Evolutionary conservation across 2,113 vertebrate genomes (phyloP), one percentile per base, ranked within the genome.

Genomic region (Hassar affinis): DNA sequence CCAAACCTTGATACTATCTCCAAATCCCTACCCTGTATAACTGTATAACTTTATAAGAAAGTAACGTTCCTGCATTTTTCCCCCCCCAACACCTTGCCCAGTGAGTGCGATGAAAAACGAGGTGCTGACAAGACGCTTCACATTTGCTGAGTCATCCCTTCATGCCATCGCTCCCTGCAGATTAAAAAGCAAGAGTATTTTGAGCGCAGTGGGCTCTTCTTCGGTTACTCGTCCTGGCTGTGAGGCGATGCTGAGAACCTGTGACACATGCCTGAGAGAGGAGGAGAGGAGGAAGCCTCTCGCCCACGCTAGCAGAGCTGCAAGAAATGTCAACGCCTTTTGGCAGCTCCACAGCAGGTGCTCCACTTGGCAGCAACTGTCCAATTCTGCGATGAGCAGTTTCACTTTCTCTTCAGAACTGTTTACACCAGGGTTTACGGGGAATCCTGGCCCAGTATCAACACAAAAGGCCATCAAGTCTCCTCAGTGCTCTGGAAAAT

Each of bases 291-390:
- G 79, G 59, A 76, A 79, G 76, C 80, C 89, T 85, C 82, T 86
- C 81, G 1, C 81, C 87, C 84, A 68, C 78, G 51, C 79, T 75
- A 84, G 59, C 33, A 83, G 78, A 78, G 68, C 84, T 18, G 77
- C 85, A 85, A 86, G 89, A 91, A 90, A 88, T 89, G 88, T 92
- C 90, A 88, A 82, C 75, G 88, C 90, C 88, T 90, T 80, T 85
- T 82, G 79, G 89, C 90, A 83, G 85, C 88, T 89, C 87, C 77
- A 84, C 51, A 84, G 89, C 91, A 90, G 90, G 88, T 91, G 91
- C 71, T 62, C 69, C 81, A 51, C 38, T 52, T 18, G 84, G 57
- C 47, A 75, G 72, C 71, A 42, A 11, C 45, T 51, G 80, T 25
- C 51, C 35, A 25, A 59, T 71, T 71, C 54, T 42, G 27, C 42